Evolutionary conservation across 2,888 invertebrate genomes (phyloP), one percentile per base, ranked within the genome.

Genomic region (Athalia circularis): DNA sequence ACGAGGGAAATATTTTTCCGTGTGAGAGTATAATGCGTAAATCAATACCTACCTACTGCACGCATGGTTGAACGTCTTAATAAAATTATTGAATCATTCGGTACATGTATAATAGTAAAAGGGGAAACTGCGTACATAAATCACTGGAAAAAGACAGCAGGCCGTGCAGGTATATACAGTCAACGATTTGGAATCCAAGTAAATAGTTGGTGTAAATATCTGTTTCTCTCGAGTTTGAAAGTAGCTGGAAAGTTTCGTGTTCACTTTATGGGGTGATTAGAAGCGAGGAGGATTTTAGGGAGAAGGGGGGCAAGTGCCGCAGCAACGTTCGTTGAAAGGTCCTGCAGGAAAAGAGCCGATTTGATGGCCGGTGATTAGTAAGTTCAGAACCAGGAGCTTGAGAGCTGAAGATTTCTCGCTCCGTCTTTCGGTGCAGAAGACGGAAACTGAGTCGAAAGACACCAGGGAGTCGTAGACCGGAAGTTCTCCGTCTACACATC

Each of bases 351-450:
- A 85, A 85, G 83, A 85, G 86, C 85, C 81, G 85, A 86, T 87
- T 87, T 90, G 88, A 90, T 89, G 88, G 86, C 85, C 81, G 82
- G 77, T 88, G 88, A 90, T 90, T 90, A 90, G 89, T 86, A 62
- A 62, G 48, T 75, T 64, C 47, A 50, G 62, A 48, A 15, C 29
- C 64, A 11, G 15, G 8, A 48, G 48, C 50, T 54, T 45, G 59
- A 64, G 50, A 62, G 62, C 62, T 29, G 3, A 47, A 61, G 62
- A 29, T 45, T 59, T 59, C 15, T 9, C 6, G 8, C 5, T 8
- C 43, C 15, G 47, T 43, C 9, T 47, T 47, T n/a, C 7, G 13
- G 6, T n/a, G 13, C n/a, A n/a, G n/a, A 72, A 11, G 72, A 59
- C 52, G n/a, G 29, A 29, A 57, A 29, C 9, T 45, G 43, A 57